phyloP scores from a whole-genome alignment of 1,140 invertebrate species.

The Dendrolimus kikuchii region DNA sequence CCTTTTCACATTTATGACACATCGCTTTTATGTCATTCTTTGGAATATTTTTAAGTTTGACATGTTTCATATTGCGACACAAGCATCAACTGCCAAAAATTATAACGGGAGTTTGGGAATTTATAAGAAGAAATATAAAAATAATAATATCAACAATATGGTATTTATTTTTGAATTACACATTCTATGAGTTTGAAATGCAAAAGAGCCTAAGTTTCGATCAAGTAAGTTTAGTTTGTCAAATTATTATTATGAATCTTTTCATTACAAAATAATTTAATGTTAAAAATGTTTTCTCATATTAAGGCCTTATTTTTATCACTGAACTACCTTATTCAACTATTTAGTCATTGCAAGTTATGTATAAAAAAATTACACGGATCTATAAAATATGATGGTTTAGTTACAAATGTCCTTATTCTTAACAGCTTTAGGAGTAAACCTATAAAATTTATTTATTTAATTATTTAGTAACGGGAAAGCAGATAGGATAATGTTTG shows the following conservation, averaged over 20 bases:
- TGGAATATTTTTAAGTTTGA: slow-evolving; percentile 39
- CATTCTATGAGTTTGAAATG: slow-evolving; percentile 57
- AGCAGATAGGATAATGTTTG: too few species aligned
- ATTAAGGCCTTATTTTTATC: too few species aligned
- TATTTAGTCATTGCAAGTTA: too few species aligned
- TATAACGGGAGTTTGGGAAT: slow-evolving; percentile 39
- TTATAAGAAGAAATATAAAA: slow-evolving; percentile 38
- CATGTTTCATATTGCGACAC: slow-evolving; percentile 32
- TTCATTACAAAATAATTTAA: too few species aligned
- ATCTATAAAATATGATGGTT: too few species aligned
- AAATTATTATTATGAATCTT: background rate
- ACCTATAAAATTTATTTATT: too few species aligned
- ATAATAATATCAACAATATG: slow-evolving; percentile 47
- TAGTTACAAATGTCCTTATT: too few species aligned
- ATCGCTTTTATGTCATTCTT: slow-evolving; percentile 28
- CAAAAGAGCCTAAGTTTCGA: slow-evolving; percentile 48
- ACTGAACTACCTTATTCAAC: too few species aligned
- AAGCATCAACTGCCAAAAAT: slow-evolving; percentile 48
- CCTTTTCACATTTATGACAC: background rate
- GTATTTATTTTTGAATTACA: slow-evolving; percentile 38
- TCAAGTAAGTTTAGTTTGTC: slow-evolving; percentile 33
- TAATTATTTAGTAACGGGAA: too few species aligned
- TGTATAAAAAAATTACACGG: too few species aligned
- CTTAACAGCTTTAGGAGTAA: too few species aligned
- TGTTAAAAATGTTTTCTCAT: too few species aligned